Conservation (phyloP, 2,797 vertebrate species). For the Dendrocincla tyrannina region DNA sequence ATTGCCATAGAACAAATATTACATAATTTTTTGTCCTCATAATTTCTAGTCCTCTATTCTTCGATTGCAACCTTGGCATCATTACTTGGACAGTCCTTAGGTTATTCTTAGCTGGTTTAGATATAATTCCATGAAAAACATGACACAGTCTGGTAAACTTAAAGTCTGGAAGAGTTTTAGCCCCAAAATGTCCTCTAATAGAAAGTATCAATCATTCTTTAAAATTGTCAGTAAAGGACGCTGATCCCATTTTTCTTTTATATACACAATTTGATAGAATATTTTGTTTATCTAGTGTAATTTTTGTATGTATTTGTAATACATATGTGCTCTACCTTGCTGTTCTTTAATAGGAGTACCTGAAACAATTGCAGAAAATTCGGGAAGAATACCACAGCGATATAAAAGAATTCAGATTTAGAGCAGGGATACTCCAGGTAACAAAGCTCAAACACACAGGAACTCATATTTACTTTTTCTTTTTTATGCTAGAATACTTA, state of each 20-base stretch:
- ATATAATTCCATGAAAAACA: background rate
- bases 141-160: background rate
- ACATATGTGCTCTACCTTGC: background rate
- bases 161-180: background rate
- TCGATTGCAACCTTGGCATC: background rate
- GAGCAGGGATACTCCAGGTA: constrained; percentile 74
- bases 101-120: background rate
- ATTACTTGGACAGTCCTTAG: background rate
- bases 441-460: background rate
- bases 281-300: background rate
- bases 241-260: background rate
- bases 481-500: background rate
- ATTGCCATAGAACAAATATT: background rate
- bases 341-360: constrained; percentile 81
- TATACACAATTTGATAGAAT: background rate
- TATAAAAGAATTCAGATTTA: constrained; percentile 80
- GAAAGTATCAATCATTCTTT: background rate
- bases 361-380: constrained; percentile 85
- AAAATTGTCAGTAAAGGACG: background rate
- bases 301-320: background rate
- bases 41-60: background rate
- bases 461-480: background rate
- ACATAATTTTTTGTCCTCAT: background rate
- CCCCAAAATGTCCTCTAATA: background rate
- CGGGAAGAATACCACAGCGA: constrained; percentile 85